Evolutionary conservation across 1,140 invertebrate species (phyloP).

Genomic region (Drosophila ambigua): DNA sequence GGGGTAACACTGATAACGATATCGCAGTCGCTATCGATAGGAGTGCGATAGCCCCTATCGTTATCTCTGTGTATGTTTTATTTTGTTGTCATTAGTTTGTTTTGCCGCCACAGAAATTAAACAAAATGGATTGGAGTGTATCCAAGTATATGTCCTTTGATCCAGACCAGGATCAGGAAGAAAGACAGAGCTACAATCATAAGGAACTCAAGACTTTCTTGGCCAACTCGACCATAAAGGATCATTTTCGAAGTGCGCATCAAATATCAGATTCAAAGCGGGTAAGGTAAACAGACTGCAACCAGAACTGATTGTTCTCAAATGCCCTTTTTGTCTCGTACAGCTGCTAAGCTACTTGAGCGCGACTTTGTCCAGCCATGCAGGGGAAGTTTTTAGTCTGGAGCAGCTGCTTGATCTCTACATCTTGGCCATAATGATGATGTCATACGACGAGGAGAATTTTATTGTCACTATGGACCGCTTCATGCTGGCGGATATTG

Average conservation of each 20-base stretch:
- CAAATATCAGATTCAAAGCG: constrained; percentile 7
- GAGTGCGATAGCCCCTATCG: no score
- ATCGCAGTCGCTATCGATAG: constrained; percentile 12
- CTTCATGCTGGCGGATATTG: constrained; percentile 16
- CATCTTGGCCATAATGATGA: constrained; percentile 41
- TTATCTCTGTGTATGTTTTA: not conserved
- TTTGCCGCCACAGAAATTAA: constrained; percentile 7
- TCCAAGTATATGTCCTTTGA: not conserved
- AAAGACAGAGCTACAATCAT: constrained; percentile 11
- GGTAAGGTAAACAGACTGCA: constrained; percentile 6
- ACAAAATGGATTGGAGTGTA: constrained; percentile 10
- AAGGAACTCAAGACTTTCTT: constrained; percentile 20
- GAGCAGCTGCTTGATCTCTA: constrained; percentile 30
- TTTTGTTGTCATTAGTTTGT: constrained; percentile 19
- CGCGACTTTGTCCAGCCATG: not conserved
- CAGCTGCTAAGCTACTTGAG: constrained; percentile 1
- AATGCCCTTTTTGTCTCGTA: not conserved
- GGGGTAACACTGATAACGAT: not conserved
- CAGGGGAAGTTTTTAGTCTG: not conserved
- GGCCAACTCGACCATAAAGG: constrained; percentile 13
- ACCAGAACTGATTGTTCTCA: not conserved
- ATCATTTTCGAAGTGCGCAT: constrained; percentile 6
- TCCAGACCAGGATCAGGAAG: constrained; percentile 15
- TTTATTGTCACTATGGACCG: constrained; percentile 20
- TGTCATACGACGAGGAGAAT: constrained; percentile 25